Evolutionary conservation across 2,113 vertebrate species (phyloP).

Genomic region (Panurus biarmicus): DNA sequence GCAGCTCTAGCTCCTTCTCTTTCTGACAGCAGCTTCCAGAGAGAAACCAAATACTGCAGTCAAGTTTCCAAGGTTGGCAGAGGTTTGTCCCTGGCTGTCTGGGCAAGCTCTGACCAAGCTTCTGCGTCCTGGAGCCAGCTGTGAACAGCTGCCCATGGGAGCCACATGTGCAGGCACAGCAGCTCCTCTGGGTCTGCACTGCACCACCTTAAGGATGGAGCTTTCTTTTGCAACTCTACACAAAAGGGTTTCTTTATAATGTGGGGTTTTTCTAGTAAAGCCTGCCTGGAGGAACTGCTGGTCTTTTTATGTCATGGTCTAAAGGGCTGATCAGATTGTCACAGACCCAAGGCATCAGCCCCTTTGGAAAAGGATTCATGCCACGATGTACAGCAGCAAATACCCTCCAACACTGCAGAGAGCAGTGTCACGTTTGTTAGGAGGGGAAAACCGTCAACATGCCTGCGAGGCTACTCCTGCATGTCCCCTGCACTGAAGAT

Average conservation of each 20-base stretch:
- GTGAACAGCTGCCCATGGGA: neutral
- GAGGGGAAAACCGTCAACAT: neutral
- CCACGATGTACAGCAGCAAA: neutral
- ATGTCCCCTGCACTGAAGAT: constrained; percentile 5
- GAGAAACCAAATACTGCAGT: neutral
- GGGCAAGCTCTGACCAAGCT: too few species aligned
- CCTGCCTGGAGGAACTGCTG: neutral
- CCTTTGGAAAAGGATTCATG: neutral
- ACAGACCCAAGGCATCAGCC: neutral
- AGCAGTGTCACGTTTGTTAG: neutral
- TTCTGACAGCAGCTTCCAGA: neutral
- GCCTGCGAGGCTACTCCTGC: neutral
- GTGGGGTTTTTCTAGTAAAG: neutral
- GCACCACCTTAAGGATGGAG: neutral
- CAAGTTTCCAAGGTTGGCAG: neutral
- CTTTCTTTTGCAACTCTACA: neutral
- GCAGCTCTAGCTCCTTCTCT: neutral
- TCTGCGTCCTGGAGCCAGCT: neutral
- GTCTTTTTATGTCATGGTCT: neutral
- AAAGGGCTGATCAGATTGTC: neutral
- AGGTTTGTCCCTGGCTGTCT: neutral
- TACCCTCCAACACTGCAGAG: neutral
- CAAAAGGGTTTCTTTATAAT: neutral
- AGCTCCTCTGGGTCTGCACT: neutral
- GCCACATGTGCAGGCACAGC: rapidly evolving